Base-by-base conservation (phyloP, 2,888 invertebrate species). In the Hedychridium roseum region DNA sequence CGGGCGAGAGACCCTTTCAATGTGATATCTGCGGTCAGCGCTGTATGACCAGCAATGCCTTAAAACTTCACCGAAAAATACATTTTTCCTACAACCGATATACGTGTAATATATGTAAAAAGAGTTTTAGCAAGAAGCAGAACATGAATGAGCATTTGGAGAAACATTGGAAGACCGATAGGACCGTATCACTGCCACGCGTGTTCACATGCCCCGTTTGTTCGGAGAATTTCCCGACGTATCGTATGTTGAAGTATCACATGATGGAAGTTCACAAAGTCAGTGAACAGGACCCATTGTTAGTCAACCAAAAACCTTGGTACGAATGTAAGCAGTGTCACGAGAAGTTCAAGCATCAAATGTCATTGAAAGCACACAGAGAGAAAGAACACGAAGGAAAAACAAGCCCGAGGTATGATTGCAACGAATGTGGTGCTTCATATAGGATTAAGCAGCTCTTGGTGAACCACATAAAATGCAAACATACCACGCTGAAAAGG, bases 101-200 rank as follows among this genome's bases (percentile, higher is more conserved):
- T 16, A 37, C 7, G 15, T 66, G 66, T 14, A 55, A 63, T 3
- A 18, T 66, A 6, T 66, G 68, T 14, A 42, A 50, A 21, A 66
- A 68, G 2, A 55, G 63, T 2, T 66, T 62, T 14, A 52, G 58
- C 20, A 68, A 68, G 6, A 66, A 66, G 17, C 68, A 66, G 34
- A 65, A 68, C 32, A 51, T 60, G 55, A 65, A 68, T 16, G 66
- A 66, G 12, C 66, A 68, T 42, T 43, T 66, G 26, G 66, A 66
- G 11, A 68, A 59, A n/a, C 66, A 66, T 36, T 66, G 66, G 66
- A 65, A 60, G 11, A 44, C 50, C 4, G 65, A 68, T 32, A 63
- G 53, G 16, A 63, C 37, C 15, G 37, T 66, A 12, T 35, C 27
- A 2, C 31, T 65, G 12, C 50, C 57, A 3, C 57, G 42, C 16